These are phyloP conservation scores for Arbacia lixula DNA, from an alignment of 53 echinoderm and acorn worm genomes.

Conservation along the genomic window DNA sequence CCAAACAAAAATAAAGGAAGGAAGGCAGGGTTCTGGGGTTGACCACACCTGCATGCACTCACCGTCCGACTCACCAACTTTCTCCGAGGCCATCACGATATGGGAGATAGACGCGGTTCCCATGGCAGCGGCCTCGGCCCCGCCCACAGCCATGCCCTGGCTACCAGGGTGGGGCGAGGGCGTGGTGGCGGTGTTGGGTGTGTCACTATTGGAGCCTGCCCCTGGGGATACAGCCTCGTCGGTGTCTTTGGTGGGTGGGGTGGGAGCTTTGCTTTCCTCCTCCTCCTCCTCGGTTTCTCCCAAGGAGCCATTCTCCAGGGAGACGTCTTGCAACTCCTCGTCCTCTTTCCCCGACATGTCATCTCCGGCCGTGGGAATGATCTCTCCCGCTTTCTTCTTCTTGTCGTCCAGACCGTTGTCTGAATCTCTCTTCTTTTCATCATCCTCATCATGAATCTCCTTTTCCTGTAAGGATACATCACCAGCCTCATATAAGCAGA, in stretches of 20 bases:
- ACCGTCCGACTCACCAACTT: conserved; percentile 79
- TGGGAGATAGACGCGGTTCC: conserved; percentile 91
- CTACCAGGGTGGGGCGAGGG: not conserved
- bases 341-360: conserved; percentile 31
- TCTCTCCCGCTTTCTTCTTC: conserved; percentile 21
- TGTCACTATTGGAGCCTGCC: not conserved
- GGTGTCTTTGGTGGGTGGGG: conserved; percentile 51
- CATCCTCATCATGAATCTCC: conserved; percentile 37
- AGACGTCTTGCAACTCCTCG: conserved; percentile 42
- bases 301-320: conserved; percentile 45
- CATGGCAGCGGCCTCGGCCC: conserved; percentile 41
- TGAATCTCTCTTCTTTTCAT: conserved; percentile 1
- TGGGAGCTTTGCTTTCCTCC: conserved; percentile 47
- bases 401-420: conserved; percentile 32
- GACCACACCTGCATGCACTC: conserved; percentile 58
- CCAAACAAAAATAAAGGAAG: conserved; percentile 3
- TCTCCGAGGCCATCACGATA: conserved; percentile 81
- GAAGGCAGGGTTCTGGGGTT: conserved; percentile 25
- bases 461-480: conserved; percentile 13
- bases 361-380: conserved; percentile 35
- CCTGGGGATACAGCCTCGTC: too few species aligned
- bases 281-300: conserved; percentile 19
- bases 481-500: too few species aligned
- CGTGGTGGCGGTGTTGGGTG: not conserved
- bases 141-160: conserved; percentile 1